These are phyloP conservation scores for Drosophila chauvacae DNA, from an alignment of 1,140 invertebrate species.

Conservation along the genomic window DNA sequence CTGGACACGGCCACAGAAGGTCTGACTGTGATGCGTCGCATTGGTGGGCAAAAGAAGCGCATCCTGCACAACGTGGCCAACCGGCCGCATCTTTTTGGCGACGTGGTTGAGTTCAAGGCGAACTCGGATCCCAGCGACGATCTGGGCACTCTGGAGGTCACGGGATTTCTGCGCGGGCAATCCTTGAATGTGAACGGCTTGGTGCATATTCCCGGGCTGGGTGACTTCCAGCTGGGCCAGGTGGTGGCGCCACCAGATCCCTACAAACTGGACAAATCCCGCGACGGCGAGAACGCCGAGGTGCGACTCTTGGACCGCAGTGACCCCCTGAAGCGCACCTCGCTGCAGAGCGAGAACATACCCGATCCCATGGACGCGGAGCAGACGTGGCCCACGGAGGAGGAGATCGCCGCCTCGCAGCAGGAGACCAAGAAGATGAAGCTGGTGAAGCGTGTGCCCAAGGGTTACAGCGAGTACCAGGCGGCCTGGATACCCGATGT, in stretches of 20 bases:
- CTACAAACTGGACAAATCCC: conserved; percentile 87
- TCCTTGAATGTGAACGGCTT: conserved; percentile 94
- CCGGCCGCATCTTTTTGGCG: conserved; percentile 92
- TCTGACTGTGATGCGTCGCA: conserved; percentile 91
- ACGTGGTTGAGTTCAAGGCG: conserved; percentile 89
- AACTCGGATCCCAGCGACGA: conserved; percentile 85
- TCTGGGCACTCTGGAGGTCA: conserved; percentile 91
- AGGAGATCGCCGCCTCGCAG: conserved; percentile 92
- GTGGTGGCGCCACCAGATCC: conserved; percentile 92
- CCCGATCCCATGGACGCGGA: conserved; percentile 97
- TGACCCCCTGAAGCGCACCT: conserved; percentile 90
- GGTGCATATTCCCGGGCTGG: conserved; percentile 95
- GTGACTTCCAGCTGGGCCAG: conserved; percentile 95
- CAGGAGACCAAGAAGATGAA: conserved; percentile 87
- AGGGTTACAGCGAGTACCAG: conserved; percentile 97
- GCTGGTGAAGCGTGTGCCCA: conserved; percentile 93
- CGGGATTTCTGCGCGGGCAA: conserved; percentile 93
- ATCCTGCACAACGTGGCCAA: conserved; percentile 90
- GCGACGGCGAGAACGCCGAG: conserved; percentile 69
- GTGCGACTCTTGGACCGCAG: conserved; percentile 87
- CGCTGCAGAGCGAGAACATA: conserved; percentile 91
- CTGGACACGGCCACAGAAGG: conserved; percentile 92
- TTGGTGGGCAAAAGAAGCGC: conserved; percentile 92
- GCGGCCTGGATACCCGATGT: conserved; percentile 96
- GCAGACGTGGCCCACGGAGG: conserved; percentile 97